phyloP scores from a whole-genome alignment of 2,113 vertebrate genomes.

The Chionomys nivalis region DNA sequence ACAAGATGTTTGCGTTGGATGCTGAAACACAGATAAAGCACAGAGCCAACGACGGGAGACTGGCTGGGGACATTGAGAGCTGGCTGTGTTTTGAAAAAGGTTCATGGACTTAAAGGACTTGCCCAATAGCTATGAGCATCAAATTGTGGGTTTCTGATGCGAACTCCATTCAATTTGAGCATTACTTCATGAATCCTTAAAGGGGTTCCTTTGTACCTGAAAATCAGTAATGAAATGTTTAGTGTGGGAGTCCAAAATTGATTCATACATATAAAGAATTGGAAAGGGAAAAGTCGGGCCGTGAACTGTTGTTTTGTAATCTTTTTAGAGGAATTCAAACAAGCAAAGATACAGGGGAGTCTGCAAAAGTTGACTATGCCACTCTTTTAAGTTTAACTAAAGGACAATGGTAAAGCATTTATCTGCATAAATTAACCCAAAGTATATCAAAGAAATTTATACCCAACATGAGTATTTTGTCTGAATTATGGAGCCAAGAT shows the following conservation, averaged over 20 bases:
- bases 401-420: slow-evolving; percentile 20
- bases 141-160: background rate
- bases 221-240: background rate
- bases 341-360: background rate
- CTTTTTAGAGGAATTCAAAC: background rate
- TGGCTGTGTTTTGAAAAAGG: background rate
- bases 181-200: background rate
- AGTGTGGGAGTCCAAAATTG: background rate
- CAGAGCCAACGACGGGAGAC: background rate
- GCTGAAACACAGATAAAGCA: background rate
- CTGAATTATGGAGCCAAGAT: background rate
- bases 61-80: background rate
- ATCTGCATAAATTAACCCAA: slow-evolving; percentile 20
- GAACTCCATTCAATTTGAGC: background rate
- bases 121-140: background rate
- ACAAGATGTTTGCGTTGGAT: background rate
- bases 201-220: background rate
- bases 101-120: background rate
- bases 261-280: background rate
- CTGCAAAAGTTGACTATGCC: background rate
- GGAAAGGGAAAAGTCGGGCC: background rate
- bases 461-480: background rate
- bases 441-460: slow-evolving; percentile 51
- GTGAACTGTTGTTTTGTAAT: background rate
- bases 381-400: background rate